Percentiles rank a stretch among this genome's conserved stretches.
These are phyloP conservation scores for Myrmecobius fasciatus DNA, from an alignment of 2,113 vertebrate genomes.

Conservation along the genomic window DNA sequence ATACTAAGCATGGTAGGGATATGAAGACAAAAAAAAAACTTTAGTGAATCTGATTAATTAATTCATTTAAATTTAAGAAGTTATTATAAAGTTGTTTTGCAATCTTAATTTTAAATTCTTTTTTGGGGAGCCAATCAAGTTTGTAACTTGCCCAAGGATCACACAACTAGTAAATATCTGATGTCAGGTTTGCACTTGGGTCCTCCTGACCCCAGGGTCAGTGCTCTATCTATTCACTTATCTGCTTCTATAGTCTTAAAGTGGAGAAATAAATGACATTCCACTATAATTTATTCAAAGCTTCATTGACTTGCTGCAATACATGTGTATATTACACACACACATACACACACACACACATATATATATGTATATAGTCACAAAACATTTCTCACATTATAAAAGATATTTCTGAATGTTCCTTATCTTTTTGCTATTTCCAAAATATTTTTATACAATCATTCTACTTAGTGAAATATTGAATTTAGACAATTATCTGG, in stretches of 20 bases:
- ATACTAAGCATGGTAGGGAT: neutral
- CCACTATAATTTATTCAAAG: neutral
- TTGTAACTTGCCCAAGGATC: too few species aligned
- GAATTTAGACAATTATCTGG: neutral
- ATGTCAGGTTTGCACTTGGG: too few species aligned
- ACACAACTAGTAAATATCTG: too few species aligned
- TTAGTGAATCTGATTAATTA: too few species aligned
- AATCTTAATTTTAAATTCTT: too few species aligned
- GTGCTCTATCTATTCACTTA: neutral
- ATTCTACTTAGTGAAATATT: neutral
- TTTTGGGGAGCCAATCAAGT: too few species aligned
- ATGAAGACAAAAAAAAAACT: neutral
- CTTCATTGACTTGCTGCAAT: neutral
- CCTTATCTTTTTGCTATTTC: neutral
- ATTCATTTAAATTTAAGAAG: too few species aligned
- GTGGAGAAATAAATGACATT: neutral
- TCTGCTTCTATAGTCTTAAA: neutral
- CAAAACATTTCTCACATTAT: neutral
- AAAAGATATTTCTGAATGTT: neutral
- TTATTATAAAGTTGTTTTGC: too few species aligned
- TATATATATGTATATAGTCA: neutral
- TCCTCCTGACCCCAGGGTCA: too few species aligned
- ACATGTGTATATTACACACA: too few species aligned
- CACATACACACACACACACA: neutral
- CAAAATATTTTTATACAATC: neutral